These are phyloP conservation scores for Zaprionus inermis DNA, from an alignment of 1,140 invertebrate species.

Conservation along the genomic window DNA sequence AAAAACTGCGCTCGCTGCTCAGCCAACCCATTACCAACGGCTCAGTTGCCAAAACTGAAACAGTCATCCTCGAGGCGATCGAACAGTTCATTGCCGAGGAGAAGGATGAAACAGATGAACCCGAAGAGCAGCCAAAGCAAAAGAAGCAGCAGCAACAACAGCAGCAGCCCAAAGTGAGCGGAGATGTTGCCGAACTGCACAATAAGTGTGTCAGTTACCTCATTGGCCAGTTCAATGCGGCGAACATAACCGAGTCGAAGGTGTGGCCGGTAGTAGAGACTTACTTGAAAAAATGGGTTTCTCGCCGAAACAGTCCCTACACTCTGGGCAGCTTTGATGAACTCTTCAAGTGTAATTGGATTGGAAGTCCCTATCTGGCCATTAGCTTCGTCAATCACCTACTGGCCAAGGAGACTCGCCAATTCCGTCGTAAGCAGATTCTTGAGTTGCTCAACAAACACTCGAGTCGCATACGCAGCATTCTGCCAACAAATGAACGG, in stretches of 20 bases:
- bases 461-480: not conserved
- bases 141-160: constrained; percentile 1
- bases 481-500: not conserved
- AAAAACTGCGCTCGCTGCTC: constrained; percentile 43
- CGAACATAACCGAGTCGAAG: not conserved
- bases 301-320: constrained; percentile 23
- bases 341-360: constrained; percentile 42
- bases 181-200: constrained; percentile 27
- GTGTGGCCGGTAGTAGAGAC: constrained; percentile 42
- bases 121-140: constrained; percentile 2
- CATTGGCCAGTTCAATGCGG: constrained; percentile 33
- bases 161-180: constrained; percentile 21
- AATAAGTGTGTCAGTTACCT: constrained; percentile 57
- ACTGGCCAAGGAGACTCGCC: constrained; percentile 20
- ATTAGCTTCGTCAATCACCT: constrained; percentile 19
- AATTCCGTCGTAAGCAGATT: constrained; percentile 46
- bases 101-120: constrained; percentile 46
- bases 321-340: constrained; percentile 50
- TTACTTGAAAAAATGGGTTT: constrained; percentile 39
- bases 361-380: constrained; percentile 32
- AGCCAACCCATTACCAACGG: constrained; percentile 10
- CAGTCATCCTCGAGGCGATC: not conserved
- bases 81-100: constrained; percentile 23
- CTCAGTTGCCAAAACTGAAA: not conserved
- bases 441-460: constrained; percentile 41